Percentiles rank a stretch among this genome's conserved stretches.
Evolutionary conservation across 2,888 invertebrate genomes (phyloP).

Genomic region (Eristalis intricaria): DNA sequence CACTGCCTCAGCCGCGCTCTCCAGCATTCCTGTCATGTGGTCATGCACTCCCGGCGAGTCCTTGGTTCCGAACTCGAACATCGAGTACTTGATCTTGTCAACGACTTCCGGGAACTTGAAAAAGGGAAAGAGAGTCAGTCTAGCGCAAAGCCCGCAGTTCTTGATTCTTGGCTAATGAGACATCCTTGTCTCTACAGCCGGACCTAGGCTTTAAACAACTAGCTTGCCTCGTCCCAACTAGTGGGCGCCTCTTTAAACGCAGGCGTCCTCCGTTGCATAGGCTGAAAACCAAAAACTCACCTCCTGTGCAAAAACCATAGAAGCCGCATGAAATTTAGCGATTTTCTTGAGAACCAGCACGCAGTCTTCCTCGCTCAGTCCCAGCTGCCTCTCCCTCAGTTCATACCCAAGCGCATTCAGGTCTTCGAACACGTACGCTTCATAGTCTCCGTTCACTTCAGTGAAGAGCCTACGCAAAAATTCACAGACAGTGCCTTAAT

Average conservation of each 20-base stretch:
- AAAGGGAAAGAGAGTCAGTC: not conserved
- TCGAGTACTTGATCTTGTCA: conserved; percentile 63
- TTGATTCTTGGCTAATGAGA: not conserved
- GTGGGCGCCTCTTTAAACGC: not conserved
- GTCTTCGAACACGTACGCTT: conserved; percentile 64
- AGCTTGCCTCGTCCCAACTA: too few species aligned
- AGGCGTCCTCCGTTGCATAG: not conserved
- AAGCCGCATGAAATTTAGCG: conserved; percentile 82
- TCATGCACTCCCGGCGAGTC: conserved; percentile 12
- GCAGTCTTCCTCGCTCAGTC: conserved; percentile 82
- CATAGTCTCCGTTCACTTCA: not conserved
- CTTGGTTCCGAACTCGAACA: conserved; percentile 72
- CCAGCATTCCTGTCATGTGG: conserved; percentile 26
- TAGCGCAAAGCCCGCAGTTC: too few species aligned
- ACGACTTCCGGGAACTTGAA: conserved; percentile 69
- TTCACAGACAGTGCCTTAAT: not conserved
- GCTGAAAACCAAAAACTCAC: conserved; percentile 65
- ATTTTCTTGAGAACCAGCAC: conserved; percentile 81
- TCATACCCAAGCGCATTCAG: conserved; percentile 78
- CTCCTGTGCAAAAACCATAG: conserved; percentile 82
- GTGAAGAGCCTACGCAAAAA: conserved; percentile 53
- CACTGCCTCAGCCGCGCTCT: conserved; percentile 74
- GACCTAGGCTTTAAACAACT: too few species aligned
- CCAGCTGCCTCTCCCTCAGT: conserved; percentile 81
- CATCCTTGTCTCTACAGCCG: too few species aligned